phyloP scores from a whole-genome alignment of 1,140 invertebrate species.

The Helicoverpa zea region DNA sequence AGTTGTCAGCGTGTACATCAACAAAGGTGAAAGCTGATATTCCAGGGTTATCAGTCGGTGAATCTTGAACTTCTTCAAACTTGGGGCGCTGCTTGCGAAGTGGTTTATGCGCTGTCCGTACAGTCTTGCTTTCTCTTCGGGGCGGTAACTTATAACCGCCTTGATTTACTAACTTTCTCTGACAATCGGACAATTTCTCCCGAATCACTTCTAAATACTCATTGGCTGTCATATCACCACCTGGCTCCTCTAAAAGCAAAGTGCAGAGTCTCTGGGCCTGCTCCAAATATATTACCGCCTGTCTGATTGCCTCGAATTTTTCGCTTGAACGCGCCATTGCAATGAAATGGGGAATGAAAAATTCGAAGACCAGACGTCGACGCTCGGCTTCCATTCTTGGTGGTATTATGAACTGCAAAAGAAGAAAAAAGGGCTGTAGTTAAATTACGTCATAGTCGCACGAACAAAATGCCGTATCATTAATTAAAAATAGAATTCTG shows the following conservation, averaged over 20 bases:
- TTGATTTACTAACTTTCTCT: constrained; percentile 77
- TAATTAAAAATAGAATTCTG: too few relatives aligned
- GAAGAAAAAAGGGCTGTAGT: constrained; percentile 12
- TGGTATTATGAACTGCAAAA: constrained; percentile 81
- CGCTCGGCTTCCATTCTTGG: constrained; percentile 85
- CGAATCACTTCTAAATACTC: constrained; percentile 85
- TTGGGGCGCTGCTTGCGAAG: constrained; percentile 70
- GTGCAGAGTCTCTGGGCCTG: constrained; percentile 90
- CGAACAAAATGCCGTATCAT: too few relatives aligned
- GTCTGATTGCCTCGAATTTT: constrained; percentile 87
- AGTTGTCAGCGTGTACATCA: constrained; percentile 71
- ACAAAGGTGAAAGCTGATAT: constrained; percentile 74
- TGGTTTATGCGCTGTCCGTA: constrained; percentile 61
- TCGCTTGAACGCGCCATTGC: constrained; percentile 89
- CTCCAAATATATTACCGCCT: constrained; percentile 89
- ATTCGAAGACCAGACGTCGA: constrained; percentile 88
- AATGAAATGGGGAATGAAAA: constrained; percentile 91
- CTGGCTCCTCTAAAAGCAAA: constrained; percentile 88
- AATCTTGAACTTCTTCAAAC: constrained; percentile 75
- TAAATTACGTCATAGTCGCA: neutral
- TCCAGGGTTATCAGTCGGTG: constrained; percentile 67
- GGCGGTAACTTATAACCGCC: constrained; percentile 73
- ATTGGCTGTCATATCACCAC: constrained; percentile 81
- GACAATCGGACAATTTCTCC: constrained; percentile 80
- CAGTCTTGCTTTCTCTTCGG: constrained; percentile 65